These are phyloP conservation scores for Noctuana brunneofusca DNA, from an alignment of 2,888 invertebrate genomes.

Conservation along the genomic window DNA sequence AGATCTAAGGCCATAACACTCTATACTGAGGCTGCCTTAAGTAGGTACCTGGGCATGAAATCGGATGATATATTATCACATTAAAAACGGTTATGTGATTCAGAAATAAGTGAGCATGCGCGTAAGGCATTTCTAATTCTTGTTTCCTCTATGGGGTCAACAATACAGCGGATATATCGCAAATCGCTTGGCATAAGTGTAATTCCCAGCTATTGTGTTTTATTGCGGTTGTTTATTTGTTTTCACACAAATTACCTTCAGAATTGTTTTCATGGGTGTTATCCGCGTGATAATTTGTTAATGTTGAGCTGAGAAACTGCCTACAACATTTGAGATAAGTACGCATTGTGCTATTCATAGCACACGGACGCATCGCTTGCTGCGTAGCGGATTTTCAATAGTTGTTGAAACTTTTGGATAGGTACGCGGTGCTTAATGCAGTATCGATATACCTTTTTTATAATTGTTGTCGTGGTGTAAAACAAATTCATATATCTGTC, in stretches of 20 bases:
- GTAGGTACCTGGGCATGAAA: too few relatives aligned
- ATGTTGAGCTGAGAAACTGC: conserved; percentile 15
- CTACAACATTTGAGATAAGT: neutral
- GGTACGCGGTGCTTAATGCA: too few relatives aligned
- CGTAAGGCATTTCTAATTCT: neutral
- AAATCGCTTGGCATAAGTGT: conserved; percentile 20
- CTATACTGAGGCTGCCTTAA: too few relatives aligned
- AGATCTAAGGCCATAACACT: too few relatives aligned
- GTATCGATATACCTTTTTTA: too few relatives aligned
- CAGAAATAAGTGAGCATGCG: neutral
- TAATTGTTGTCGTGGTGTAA: too few relatives aligned
- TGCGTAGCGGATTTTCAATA: too few relatives aligned
- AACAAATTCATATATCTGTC: too few relatives aligned
- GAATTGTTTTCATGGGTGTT: conserved; percentile 9
- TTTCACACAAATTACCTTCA: conserved; percentile 41
- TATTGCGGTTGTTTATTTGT: conserved; percentile 35
- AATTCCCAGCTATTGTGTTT: conserved; percentile 39
- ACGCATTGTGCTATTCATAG: neutral
- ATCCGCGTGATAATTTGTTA: conserved; percentile 20
- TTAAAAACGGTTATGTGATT: too few relatives aligned
- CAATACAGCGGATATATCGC: conserved; percentile 10
- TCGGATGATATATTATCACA: too few relatives aligned
- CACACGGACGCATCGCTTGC: neutral
- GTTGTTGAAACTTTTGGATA: too few relatives aligned
- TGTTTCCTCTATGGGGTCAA: conserved; percentile 3